Evolutionary conservation across 2,888 invertebrate species (phyloP).

Genomic region (Oligia fasciuncula): DNA sequence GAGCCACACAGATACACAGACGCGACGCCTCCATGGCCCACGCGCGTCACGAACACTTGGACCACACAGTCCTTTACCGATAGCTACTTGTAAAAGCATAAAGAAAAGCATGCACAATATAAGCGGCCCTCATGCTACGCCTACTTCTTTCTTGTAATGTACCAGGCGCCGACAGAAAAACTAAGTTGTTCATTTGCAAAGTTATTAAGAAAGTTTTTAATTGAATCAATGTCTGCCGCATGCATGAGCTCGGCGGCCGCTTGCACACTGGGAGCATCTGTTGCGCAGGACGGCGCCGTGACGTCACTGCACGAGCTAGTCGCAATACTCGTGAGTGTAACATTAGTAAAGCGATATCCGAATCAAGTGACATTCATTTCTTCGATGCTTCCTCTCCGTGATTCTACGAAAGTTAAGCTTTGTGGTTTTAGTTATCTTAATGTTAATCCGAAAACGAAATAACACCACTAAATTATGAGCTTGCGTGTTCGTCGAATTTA

Average conservation of each 20-base stretch:
- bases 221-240: not conserved
- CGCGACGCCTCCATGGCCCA: not conserved
- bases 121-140: conserved; percentile 48
- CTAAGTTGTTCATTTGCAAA: conserved; percentile 12
- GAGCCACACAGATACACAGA: not conserved
- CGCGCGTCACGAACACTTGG: not conserved
- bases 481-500: not conserved
- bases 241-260: not conserved
- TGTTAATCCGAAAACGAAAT: conserved; percentile 11
- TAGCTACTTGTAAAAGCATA: conserved; percentile 37
- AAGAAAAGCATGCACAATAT: conserved; percentile 49
- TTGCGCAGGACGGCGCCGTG: conserved; percentile 20
- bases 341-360: not conserved
- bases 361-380: conserved; percentile 7
- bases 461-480: not conserved
- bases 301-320: conserved; percentile 39
- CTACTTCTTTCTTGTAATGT: not conserved
- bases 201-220: conserved; percentile 1
- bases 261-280: conserved; percentile 19
- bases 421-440: not conserved
- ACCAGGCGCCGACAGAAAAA: not conserved
- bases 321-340: not conserved
- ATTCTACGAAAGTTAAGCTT: not conserved
- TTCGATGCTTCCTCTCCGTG: no score
- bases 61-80: not conserved